Base-by-base conservation (phyloP, 2,797 vertebrate genomes). In the Malacoraja senta region DNA sequence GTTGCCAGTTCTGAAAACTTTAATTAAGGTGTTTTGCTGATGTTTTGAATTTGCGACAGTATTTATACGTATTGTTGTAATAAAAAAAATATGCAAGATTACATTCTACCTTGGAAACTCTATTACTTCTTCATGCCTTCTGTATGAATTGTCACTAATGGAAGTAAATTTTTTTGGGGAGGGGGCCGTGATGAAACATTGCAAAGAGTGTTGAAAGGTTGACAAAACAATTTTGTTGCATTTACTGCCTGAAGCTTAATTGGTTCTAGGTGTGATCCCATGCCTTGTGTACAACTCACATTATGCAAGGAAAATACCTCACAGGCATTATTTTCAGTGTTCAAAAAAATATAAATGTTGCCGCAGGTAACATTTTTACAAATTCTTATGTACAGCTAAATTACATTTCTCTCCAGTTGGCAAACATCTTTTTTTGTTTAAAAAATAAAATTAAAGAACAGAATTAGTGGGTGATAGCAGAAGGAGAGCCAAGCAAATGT, bases 21-120 rank as follows among this genome's bases (percentile, higher is more conserved):
- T 71, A 92, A 76, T 76, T 92, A 92, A 92, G 71, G 90, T 92
- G 90, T 92, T 92, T 92, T 92, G 90, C 90, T 88, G 84, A 88
- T 88, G 84, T 88, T 92, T 92, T 76, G 65, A 76, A 92, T 53
- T 92, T 92, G 90, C 72, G 90, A 92, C 90, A 92, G 72, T 92
- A 92, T 92, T 74, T 92, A 76, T 92, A 76, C 38, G 72, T 92
- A 92, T 92, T 92, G 90, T 92, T 92, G 90, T 53, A 76, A 92
- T 92, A 74, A 92, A 92, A 90, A 72, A 92, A 92, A 74, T 92
- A 92, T 92, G 90, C 90, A 92, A 92, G 72, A 74, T 74, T 38
- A 76, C 44, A n/a, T 92, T 92, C 72, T 44, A 92, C n/a, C 72
- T 92, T 92, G 44, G 68, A 44, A 92, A n/a, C 63, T 88, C 84